Percentiles rank a stretch among this genome's conserved stretches.
Conservation (phyloP, 2,797 vertebrate genomes). For the Ctenopoma multispine region DNA sequence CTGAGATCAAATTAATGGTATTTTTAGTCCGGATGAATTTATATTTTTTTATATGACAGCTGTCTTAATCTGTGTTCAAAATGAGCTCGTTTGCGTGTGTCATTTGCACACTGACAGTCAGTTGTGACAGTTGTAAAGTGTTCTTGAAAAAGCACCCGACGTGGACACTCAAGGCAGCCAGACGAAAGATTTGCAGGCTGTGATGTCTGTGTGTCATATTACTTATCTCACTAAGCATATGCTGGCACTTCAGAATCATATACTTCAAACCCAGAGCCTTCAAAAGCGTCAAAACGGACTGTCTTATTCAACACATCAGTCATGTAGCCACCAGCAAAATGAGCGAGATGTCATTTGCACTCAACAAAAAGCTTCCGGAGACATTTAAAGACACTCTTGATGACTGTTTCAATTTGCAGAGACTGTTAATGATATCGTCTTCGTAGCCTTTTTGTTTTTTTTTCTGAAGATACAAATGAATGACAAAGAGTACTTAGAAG, state of each 20-base stretch:
- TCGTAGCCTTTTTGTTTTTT: constrained; percentile 45
- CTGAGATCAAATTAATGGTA: constrained; percentile 71
- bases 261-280: constrained; percentile 81
- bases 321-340: constrained; percentile 84
- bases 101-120: constrained; percentile 76
- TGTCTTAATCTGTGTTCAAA: constrained; percentile 76
- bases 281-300: constrained; percentile 76
- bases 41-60: constrained; percentile 74
- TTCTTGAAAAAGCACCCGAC: constrained; percentile 76
- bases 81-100: constrained; percentile 74
- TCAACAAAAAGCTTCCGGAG: constrained; percentile 79
- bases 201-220: constrained; percentile 86
- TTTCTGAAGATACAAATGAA: constrained; percentile 60
- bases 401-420: constrained; percentile 84
- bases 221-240: constrained; percentile 87
- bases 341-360: constrained; percentile 84
- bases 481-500: constrained; percentile 70
- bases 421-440: constrained; percentile 81
- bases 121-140: constrained; percentile 84
- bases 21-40: constrained; percentile 72
- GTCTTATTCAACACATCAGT: constrained; percentile 82
- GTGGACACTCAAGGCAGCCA: constrained; percentile 79
- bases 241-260: constrained; percentile 86
- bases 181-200: constrained; percentile 82
- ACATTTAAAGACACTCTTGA: constrained; percentile 79